phyloP scores from a whole-genome alignment of 1,140 invertebrate species.

The Leguminivora glycinivorella region DNA sequence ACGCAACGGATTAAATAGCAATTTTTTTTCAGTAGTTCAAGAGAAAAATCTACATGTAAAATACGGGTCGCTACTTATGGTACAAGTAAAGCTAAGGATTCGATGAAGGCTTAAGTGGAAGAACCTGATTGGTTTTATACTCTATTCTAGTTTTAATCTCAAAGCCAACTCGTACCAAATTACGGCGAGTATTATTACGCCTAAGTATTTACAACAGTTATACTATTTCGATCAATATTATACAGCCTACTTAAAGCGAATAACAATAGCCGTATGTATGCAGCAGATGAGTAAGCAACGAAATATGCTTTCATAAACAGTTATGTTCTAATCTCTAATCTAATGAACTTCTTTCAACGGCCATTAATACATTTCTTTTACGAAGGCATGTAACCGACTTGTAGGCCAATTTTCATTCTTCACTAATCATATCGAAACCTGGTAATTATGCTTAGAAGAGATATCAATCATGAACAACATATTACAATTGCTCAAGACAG shows the following conservation, averaged over 20 bases:
- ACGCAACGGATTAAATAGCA: too few species aligned
- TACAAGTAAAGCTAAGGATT: too few species aligned
- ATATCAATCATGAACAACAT: not conserved
- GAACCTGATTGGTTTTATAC: too few species aligned
- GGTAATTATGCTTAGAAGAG: constrained; percentile 11
- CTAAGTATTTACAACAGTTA: too few species aligned
- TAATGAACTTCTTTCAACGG: not conserved
- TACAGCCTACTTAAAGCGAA: not conserved
- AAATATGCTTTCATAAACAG: not conserved
- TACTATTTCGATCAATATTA: too few species aligned
- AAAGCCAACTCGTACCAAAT: too few species aligned
- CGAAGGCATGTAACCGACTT: not conserved
- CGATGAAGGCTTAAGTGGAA: too few species aligned
- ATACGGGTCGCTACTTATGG: too few species aligned
- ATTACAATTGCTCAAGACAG: constrained; percentile 14
- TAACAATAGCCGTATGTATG: not conserved
- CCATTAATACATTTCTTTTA: not conserved
- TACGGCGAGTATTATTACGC: too few species aligned
- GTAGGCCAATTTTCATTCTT: constrained; percentile 7
- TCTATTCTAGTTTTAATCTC: too few species aligned
- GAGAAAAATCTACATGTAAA: too few species aligned
- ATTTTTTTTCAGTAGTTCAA: too few species aligned
- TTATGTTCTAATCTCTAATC: not conserved
- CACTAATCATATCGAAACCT: constrained; percentile 13
- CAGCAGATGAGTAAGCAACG: not conserved